Evolutionary conservation across 1,140 invertebrate species (phyloP).

Genomic region (Aphaenogaster floridana): DNA sequence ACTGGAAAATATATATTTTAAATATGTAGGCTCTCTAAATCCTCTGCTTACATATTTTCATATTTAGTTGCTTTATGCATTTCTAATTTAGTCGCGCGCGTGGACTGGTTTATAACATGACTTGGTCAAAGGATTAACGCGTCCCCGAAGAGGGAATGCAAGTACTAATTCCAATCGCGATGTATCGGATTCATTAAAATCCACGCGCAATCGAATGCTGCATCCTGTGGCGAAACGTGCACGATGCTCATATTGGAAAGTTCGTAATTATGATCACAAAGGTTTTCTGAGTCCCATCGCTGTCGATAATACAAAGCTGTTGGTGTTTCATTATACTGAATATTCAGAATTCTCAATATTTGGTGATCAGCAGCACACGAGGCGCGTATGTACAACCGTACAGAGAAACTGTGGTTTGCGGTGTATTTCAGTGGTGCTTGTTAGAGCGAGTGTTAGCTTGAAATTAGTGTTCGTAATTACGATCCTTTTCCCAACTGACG

Average conservation of each 20-base stretch:
- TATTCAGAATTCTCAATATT: slow-evolving; percentile 50
- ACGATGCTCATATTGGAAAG: neutral
- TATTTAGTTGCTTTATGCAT: neutral
- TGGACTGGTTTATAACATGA: neutral
- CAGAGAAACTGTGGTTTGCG: slow-evolving; percentile 34
- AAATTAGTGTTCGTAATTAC: slow-evolving; percentile 49
- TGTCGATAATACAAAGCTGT: slow-evolving; percentile 34
- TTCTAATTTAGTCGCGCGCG: neutral
- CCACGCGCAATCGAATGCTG: neutral
- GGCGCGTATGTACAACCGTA: neutral
- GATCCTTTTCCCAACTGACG: slow-evolving; percentile 36
- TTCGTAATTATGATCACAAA: slow-evolving; percentile 49
- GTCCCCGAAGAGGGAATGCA: slow-evolving; percentile 16
- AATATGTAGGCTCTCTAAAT: neutral
- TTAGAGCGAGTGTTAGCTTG: slow-evolving; percentile 16
- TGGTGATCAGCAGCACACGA: neutral
- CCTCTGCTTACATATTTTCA: neutral
- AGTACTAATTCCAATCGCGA: slow-evolving; percentile 4
- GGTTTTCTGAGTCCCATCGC: slow-evolving; percentile 27
- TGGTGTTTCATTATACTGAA: slow-evolving; percentile 33
- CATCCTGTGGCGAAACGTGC: neutral
- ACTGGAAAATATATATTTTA: neutral
- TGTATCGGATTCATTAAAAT: slow-evolving; percentile 52
- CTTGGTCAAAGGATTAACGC: neutral
- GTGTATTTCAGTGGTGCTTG: slow-evolving; percentile 18